phyloP scores from a whole-genome alignment of 2,888 invertebrate genomes.

The Ophonus ardosiacus region DNA sequence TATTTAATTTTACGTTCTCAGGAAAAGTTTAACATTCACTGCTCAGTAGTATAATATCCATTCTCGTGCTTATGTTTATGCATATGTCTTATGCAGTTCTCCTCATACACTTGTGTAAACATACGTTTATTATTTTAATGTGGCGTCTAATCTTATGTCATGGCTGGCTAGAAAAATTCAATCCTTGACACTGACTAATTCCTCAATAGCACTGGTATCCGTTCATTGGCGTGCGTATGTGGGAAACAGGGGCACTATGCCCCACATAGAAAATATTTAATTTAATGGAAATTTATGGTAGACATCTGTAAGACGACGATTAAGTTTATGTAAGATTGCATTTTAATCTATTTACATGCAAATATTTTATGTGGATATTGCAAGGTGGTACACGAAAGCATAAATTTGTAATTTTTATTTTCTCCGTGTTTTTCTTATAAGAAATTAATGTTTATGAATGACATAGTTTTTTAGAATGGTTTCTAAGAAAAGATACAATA shows the following conservation, averaged over 20 bases:
- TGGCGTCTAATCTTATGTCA: constrained; percentile 53
- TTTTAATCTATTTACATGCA: constrained; percentile 20
- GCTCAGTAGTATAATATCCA: not conserved
- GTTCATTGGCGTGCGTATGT: constrained; percentile 33
- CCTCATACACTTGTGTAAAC: constrained; percentile 61
- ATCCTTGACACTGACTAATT: constrained; percentile 58
- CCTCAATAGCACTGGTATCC: constrained; percentile 29
- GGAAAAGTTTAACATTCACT: not conserved
- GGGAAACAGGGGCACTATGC: not conserved
- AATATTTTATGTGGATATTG: not conserved
- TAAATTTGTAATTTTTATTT: not conserved
- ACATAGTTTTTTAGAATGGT: not conserved
- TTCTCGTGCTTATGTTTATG: constrained; percentile 22
- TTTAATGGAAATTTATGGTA: constrained; percentile 18
- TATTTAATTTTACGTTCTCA: too few species aligned
- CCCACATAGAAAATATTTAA: not conserved
- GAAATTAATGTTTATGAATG: not conserved
- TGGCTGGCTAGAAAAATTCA: constrained; percentile 17
- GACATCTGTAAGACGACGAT: not conserved
- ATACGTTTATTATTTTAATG: constrained; percentile 59
- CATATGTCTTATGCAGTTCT: constrained; percentile 28
- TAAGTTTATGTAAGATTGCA: not conserved
- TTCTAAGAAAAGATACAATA: constrained; percentile 5
- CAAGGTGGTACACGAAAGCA: not conserved
- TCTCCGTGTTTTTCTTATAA: not conserved